Conservation (phyloP, 2,797 vertebrate species). For the Chaenodraco wilsoni region DNA sequence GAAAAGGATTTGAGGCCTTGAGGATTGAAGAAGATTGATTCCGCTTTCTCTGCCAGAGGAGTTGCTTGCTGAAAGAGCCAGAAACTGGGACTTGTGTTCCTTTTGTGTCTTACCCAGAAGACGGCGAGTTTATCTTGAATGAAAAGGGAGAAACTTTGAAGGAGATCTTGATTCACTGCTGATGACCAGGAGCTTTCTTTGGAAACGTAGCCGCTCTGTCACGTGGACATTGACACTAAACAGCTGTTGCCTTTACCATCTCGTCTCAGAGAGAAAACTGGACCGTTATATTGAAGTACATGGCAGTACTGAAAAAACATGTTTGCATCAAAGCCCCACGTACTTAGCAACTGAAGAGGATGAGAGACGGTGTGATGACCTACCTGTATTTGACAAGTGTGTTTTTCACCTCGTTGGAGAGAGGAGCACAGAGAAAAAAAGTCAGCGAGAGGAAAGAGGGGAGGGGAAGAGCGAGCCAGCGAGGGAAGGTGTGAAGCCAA, state of each 20-base stretch:
- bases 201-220: slow-evolving; percentile 35
- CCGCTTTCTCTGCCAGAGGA: slow-evolving; percentile 7
- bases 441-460: slow-evolving; percentile 59
- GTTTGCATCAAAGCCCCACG: slow-evolving; percentile 53
- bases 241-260: slow-evolving; percentile 63
- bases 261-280: slow-evolving; percentile 20
- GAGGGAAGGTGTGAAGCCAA: slow-evolving; percentile 60
- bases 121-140: background rate
- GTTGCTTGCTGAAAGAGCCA: slow-evolving; percentile 33
- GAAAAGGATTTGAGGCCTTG: slow-evolving; percentile 17
- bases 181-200: slow-evolving; percentile 32
- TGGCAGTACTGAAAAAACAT: slow-evolving; percentile 44
- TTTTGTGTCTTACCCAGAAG: slow-evolving; percentile 11
- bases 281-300: background rate
- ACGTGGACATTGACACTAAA: slow-evolving; percentile 54
- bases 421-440: slow-evolving; percentile 54
- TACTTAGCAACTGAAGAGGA: slow-evolving; percentile 78
- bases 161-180: slow-evolving; percentile 14
- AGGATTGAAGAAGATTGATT: slow-evolving; percentile 21
- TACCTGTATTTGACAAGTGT: slow-evolving; percentile 78
- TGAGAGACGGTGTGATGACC: slow-evolving; percentile 71
- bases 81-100: slow-evolving; percentile 5
- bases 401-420: slow-evolving; percentile 82
- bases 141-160: slow-evolving; percentile 3
- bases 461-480: slow-evolving; percentile 57